phyloP scores from a whole-genome alignment of 2,113 vertebrate genomes.

The zebrafish (Danio rerio) region DNA sequence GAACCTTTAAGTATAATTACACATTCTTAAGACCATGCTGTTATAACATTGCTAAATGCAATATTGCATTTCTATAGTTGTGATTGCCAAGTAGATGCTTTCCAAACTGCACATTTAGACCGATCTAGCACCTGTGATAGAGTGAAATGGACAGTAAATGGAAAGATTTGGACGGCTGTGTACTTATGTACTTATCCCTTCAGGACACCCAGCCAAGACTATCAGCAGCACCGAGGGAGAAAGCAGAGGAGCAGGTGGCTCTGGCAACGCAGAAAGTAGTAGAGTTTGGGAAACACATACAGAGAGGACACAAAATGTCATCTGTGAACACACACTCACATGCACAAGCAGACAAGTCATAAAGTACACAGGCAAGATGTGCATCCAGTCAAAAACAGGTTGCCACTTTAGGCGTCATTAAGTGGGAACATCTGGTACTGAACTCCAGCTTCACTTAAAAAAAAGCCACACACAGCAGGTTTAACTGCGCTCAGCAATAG shows the following conservation, averaged over 20 bases:
- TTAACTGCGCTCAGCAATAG: conserved; percentile 21
- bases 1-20: too few relatives aligned
- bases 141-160: conserved; percentile 24
- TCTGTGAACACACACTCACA: background rate
- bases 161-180: conserved; percentile 4
- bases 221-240: conserved; percentile 10
- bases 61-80: background rate
- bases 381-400: conserved; percentile 22
- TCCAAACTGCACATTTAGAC: conserved; percentile 16
- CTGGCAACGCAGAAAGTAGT: conserved; percentile 3
- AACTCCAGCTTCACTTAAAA: background rate
- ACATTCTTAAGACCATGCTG: background rate
- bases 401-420: conserved; percentile 13
- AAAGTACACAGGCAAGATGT: conserved; percentile 16
- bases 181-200: conserved; percentile 35
- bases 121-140: background rate
- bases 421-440: conserved; percentile 29
- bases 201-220: conserved; percentile 24
- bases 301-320: background rate
- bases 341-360: background rate
- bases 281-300: background rate
- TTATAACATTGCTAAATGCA: conserved; percentile 6
- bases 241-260: conserved; percentile 30
- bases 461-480: background rate
- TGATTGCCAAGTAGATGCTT: background rate